These are phyloP conservation scores for Ferdinandea cuprea DNA, from an alignment of 2,888 invertebrate genomes.

Conservation along the genomic window DNA sequence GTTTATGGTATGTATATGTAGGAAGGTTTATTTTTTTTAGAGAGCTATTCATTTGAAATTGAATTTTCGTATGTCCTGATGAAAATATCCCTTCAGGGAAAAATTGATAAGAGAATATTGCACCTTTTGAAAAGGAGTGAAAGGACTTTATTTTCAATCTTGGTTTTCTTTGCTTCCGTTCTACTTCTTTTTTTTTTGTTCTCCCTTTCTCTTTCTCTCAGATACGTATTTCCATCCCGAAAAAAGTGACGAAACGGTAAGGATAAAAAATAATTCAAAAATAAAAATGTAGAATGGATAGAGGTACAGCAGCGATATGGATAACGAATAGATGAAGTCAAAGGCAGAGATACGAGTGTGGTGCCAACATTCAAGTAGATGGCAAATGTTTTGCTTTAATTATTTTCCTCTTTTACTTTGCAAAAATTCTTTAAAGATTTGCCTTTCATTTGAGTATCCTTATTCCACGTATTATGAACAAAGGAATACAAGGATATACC, in stretches of 20 bases:
- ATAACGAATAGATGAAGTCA: background rate
- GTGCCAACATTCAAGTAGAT: conserved; percentile 68
- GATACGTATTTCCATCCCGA: conserved; percentile 1
- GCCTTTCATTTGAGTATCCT: conserved; percentile 32
- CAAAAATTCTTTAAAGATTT: conserved; percentile 33
- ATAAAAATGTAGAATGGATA: conserved; percentile 68
- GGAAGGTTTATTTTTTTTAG: conserved; percentile 48
- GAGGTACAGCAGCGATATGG: conserved; percentile 5
- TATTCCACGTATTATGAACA: conserved; percentile 37
- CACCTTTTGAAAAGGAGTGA: conserved; percentile 73
- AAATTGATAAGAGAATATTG: conserved; percentile 74
- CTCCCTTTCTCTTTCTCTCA: background rate
- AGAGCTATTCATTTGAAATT: conserved; percentile 73
- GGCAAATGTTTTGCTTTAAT: conserved; percentile 74
- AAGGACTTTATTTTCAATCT: conserved; percentile 68
- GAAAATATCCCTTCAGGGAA: conserved; percentile 73
- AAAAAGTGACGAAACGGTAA: conserved; percentile 23
- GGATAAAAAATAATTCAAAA: conserved; percentile 63
- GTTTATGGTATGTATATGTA: conserved; percentile 43
- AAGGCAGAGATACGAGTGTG: conserved; percentile 4
- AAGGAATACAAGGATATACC: conserved; percentile 23
- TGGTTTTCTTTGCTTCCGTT: conserved; percentile 14
- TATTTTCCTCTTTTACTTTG: conserved; percentile 64
- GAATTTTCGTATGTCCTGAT: conserved; percentile 74
- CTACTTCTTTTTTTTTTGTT: conserved; percentile 12